Percentiles rank a stretch among this genome's conserved stretches.
phyloP scores from a whole-genome alignment of 1,140 invertebrate genomes.

The Zaprionus davidi region DNA sequence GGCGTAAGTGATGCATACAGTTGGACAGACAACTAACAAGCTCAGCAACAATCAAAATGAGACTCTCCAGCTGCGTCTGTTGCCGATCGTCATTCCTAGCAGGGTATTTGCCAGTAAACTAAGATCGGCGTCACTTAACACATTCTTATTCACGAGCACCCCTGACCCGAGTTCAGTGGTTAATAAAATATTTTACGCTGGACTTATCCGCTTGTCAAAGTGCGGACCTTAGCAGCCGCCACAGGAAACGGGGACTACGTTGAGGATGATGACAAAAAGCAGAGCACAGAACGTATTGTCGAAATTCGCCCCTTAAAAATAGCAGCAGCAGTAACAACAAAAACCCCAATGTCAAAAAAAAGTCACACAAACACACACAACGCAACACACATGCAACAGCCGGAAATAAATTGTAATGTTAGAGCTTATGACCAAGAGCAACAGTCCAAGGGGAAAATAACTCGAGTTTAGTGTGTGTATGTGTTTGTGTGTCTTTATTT shows the following conservation, averaged over 20 bases:
- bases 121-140: neutral
- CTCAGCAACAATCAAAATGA: neutral
- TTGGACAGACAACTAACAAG: neutral
- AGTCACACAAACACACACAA: conserved; percentile 50
- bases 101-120: neutral
- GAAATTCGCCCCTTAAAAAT: conserved; percentile 54
- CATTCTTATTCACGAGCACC: neutral
- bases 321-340: conserved; percentile 45
- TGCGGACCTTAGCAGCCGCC: conserved; percentile 67
- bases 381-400: conserved; percentile 39
- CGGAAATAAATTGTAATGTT: conserved; percentile 54
- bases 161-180: conserved; percentile 34
- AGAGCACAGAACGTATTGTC: conserved; percentile 65
- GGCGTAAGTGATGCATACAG: neutral
- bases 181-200: conserved; percentile 81
- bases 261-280: conserved; percentile 53
- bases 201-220: conserved; percentile 77
- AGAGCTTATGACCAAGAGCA: conserved; percentile 78
- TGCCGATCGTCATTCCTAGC: neutral
- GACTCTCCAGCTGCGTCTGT: neutral
- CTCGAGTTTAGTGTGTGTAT: neutral
- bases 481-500: neutral
- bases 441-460: conserved; percentile 50
- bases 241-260: conserved; percentile 16
- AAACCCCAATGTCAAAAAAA: conserved; percentile 75